Evolutionary conservation across 1,140 invertebrate species (phyloP).

Genomic region (Drosophila pallidifrons): DNA sequence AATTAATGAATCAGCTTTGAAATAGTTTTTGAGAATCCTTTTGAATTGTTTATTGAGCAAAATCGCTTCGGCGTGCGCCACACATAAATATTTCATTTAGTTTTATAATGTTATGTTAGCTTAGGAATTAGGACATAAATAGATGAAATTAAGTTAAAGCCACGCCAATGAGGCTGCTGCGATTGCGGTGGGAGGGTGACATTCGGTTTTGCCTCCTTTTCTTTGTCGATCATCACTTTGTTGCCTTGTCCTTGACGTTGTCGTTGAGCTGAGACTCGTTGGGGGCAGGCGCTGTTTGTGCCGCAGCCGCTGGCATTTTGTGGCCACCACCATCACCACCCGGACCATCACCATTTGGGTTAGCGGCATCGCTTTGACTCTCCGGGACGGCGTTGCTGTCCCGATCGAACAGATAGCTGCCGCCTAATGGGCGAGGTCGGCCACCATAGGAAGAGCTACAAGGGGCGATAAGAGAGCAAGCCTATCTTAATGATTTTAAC

Average conservation of each 20-base stretch:
- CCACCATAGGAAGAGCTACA: conserved; percentile 84
- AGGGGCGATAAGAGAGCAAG: conserved; percentile 82
- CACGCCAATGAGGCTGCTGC: conserved; percentile 53
- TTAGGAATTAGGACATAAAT: conserved; percentile 76
- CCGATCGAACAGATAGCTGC: conserved; percentile 83
- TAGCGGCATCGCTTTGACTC: conserved; percentile 53
- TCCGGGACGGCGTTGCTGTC: conserved; percentile 68
- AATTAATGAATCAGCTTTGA: not conserved
- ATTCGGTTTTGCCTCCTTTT: conserved; percentile 22
- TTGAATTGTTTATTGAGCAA: conserved; percentile 75
- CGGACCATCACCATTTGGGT: conserved; percentile 50
- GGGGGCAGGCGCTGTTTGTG: conserved; percentile 58
- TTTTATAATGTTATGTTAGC: conserved; percentile 44
- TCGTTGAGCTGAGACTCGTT: conserved; percentile 27
- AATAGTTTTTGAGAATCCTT: conserved; percentile 60
- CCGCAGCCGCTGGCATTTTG: conserved; percentile 67
- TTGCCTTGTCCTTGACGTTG: conserved; percentile 30
- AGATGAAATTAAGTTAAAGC: conserved; percentile 60
- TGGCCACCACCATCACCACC: conserved; percentile 44
- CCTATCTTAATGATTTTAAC: conserved; percentile 82
- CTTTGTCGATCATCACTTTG: conserved; percentile 34
- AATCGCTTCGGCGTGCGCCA: conserved; percentile 40
- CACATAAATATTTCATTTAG: conserved; percentile 61
- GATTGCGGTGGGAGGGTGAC: not conserved
- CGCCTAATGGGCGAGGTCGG: conserved; percentile 80